Evolutionary conservation across 2,888 invertebrate species (phyloP), one percentile per base, ranked within the genome.

Genomic region (Merodon equestris): DNA sequence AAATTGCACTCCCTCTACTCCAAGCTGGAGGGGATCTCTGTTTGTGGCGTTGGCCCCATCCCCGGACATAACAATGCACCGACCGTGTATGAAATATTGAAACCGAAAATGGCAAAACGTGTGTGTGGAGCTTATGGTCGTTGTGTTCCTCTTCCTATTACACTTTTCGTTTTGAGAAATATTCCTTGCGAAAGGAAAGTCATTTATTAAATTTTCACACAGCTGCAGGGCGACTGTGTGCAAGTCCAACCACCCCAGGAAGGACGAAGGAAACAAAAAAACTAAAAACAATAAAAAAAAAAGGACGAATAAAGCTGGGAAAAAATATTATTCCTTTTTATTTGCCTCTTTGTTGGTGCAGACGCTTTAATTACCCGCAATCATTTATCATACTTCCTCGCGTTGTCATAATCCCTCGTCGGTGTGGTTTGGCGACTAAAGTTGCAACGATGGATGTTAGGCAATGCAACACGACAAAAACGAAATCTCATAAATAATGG

Each of bases 331-430:
- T 60, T 68, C 54, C 67, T 27, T 60, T 64, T 60, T 73, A 17
- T 60, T 64, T 64, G 50, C 45, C 42, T 51, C 54, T 45, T 74
- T 79, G 68, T 70, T 79, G 64, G 64, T 60, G 82, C 81, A 83
- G 82, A 83, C 82, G 75, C 81, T 82, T 83, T 83, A 83, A 83
- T 83, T 83, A 83, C 82, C 77, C 63, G 72, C 82, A 79, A 82
- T 83, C 82, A 83, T 83, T 83, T 82, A 83, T 83, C 82, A 82
- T 76, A 74, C n/a, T 82, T 68, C 68, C 76, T 60, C 51, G 57
- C 68, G 72, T 72, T 79, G 79, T 82, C 74, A 79, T 82, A 79
- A 72, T 75, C 74, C 64, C 75, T 70, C 71, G 67, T 64, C 44
- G 40, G 71, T 48, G 79, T 58, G 68, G 57, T 57, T 50, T 18